phyloP scores from a whole-genome alignment of 2,888 invertebrate genomes.

The Chrysodeixis includens region DNA sequence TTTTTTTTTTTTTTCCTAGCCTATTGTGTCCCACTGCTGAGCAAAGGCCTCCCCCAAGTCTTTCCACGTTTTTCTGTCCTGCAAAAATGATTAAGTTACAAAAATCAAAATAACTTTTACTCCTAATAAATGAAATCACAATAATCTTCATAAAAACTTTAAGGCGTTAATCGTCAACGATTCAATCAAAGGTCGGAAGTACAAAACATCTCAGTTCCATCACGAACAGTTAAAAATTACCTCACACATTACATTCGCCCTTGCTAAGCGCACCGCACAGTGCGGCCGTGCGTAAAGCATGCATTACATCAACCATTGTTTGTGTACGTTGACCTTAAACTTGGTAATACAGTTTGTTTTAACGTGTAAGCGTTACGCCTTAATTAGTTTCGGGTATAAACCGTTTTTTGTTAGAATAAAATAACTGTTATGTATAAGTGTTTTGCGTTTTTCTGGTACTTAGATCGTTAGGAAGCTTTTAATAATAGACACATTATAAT shows the following conservation, averaged over 20 bases:
- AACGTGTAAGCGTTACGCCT: constrained; percentile 48
- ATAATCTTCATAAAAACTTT: not conserved
- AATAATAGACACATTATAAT: too few relatives aligned
- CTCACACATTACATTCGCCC: constrained; percentile 49
- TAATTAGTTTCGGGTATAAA: constrained; percentile 47
- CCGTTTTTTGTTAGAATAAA: constrained; percentile 24
- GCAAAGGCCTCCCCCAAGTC: too few relatives aligned
- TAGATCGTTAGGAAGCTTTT: too few relatives aligned
- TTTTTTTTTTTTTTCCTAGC: too few relatives aligned
- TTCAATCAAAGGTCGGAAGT: constrained; percentile 7
- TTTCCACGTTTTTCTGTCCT: too few relatives aligned
- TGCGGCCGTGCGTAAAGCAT: constrained; percentile 71
- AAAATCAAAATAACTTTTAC: too few relatives aligned
- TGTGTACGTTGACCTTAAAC: constrained; percentile 79
- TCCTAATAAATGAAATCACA: too few relatives aligned
- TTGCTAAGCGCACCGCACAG: constrained; percentile 42
- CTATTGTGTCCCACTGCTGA: too few relatives aligned
- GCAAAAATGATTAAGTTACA: too few relatives aligned
- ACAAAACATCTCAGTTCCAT: constrained; percentile 23
- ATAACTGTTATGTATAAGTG: constrained; percentile 26
- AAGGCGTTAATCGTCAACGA: not conserved
- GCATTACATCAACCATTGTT: constrained; percentile 78
- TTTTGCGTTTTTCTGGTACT: not conserved
- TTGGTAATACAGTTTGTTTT: constrained; percentile 59
- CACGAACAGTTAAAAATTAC: constrained; percentile 36